Conservation (phyloP, 2,113 vertebrate species). For the Trinectes maculatus region DNA sequence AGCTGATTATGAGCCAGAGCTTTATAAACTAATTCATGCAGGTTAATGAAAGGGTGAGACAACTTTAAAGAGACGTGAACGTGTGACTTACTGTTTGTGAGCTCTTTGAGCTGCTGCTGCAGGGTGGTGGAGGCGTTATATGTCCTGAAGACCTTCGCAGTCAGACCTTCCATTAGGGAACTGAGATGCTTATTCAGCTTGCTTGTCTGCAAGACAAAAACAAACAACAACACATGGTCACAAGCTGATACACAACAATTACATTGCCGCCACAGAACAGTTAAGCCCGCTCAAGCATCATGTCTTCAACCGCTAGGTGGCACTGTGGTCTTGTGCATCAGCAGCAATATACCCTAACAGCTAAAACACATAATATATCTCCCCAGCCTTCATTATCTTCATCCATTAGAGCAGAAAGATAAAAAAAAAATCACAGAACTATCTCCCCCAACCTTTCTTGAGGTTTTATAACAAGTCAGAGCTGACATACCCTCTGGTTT, state of each 20-base stretch:
- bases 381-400: slow-evolving; percentile 35
- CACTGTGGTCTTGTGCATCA: slow-evolving; percentile 46
- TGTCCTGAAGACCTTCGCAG: slow-evolving; percentile 86
- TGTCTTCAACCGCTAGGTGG: slow-evolving; percentile 65
- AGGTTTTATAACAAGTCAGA: slow-evolving; percentile 43
- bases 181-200: slow-evolving; percentile 84
- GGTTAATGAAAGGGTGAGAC: not conserved
- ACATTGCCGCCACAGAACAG: not conserved
- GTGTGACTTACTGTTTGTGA: slow-evolving; percentile 75
- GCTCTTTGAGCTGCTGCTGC: slow-evolving; percentile 83
- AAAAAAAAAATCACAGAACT: slow-evolving; percentile 43
- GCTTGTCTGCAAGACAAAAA: slow-evolving; percentile 60
- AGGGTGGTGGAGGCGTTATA: slow-evolving; percentile 86
- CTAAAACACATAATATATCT: slow-evolving; percentile 29
- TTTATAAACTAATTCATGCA: not conserved
- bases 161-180: slow-evolving; percentile 82
- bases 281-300: accelerated
- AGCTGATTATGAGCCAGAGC: not conserved
- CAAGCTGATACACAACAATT: not conserved
- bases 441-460: slow-evolving; percentile 37
- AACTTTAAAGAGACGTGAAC: not conserved
- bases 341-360: slow-evolving; percentile 2
- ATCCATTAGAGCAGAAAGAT: slow-evolving; percentile 53
- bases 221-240: not conserved
- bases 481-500: slow-evolving; percentile 10